These are phyloP conservation scores for Sarcophaga caerulescens DNA, from an alignment of 2,888 invertebrate species.

Conservation along the genomic window DNA sequence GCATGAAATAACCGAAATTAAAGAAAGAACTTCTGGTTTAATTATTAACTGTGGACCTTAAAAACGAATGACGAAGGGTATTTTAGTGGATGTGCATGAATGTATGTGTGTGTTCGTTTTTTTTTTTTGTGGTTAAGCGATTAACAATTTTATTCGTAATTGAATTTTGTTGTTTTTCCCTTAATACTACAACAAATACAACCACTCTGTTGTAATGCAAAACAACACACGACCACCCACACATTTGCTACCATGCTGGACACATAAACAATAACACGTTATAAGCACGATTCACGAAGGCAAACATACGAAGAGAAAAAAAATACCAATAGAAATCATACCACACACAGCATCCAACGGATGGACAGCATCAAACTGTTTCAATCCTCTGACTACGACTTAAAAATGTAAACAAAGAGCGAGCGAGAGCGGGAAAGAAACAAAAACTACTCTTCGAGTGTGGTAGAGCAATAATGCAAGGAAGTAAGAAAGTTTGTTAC, in stretches of 20 bases:
- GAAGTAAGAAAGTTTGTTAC: constrained; percentile 1
- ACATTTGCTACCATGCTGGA: not conserved
- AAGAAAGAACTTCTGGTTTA: constrained; percentile 64
- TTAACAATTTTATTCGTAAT: constrained; percentile 76
- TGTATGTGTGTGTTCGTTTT: not conserved
- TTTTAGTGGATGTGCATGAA: not conserved
- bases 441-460: not conserved
- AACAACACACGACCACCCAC: constrained; percentile 23
- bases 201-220: no score
- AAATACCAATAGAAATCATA: constrained; percentile 40
- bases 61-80: no score
- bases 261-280: no score
- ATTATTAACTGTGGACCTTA: constrained; percentile 71
- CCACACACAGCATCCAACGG: not conserved
- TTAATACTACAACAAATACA: constrained; percentile 21
- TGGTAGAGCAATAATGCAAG: not conserved
- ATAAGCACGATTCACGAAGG: no score
- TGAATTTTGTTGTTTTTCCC: constrained; percentile 74
- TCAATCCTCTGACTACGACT: constrained; percentile 15
- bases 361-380: constrained; percentile 31
- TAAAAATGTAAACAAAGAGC: not conserved
- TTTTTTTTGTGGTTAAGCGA: constrained; percentile 70
- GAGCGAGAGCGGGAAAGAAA: not conserved
- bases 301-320: not conserved
- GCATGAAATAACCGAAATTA: not conserved